Evolutionary conservation across 1,140 invertebrate species (phyloP).

Genomic region (Calephelis virginiensis): DNA sequence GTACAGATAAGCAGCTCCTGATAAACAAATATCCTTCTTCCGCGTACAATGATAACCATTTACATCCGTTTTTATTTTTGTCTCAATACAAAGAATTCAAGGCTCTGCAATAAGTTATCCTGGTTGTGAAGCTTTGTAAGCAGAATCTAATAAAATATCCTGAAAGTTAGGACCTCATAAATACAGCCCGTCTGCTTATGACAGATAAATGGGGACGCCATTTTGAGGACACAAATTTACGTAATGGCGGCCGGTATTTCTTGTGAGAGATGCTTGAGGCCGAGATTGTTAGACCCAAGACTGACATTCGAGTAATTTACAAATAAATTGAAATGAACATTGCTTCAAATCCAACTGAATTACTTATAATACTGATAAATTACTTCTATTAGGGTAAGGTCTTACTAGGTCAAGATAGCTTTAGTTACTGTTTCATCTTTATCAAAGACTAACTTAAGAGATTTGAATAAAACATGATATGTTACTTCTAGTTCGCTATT

Average conservation of each 20-base stretch:
- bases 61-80: no score
- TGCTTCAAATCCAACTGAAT: background rate
- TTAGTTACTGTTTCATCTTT: no score
- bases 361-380: background rate
- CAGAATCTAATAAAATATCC: constrained; percentile 4
- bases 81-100: no score
- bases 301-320: background rate
- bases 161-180: constrained; percentile 4
- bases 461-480: no score
- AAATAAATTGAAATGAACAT: background rate
- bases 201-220: constrained; percentile 8
- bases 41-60: no score
- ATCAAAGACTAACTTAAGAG: no score
- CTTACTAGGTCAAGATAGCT: no score
- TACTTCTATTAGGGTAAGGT: no score
- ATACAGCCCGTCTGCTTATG: constrained; percentile 3
- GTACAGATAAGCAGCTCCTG: no score
- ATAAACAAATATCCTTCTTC: no score
- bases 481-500: no score
- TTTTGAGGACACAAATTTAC: background rate
- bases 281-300: constrained; percentile 1
- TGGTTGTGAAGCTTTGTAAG: background rate
- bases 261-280: background rate
- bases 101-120: background rate
- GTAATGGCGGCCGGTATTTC: constrained; percentile 2